Conservation (phyloP, 2,797 vertebrate genomes). For the Schizopygopsis malacanthus region DNA sequence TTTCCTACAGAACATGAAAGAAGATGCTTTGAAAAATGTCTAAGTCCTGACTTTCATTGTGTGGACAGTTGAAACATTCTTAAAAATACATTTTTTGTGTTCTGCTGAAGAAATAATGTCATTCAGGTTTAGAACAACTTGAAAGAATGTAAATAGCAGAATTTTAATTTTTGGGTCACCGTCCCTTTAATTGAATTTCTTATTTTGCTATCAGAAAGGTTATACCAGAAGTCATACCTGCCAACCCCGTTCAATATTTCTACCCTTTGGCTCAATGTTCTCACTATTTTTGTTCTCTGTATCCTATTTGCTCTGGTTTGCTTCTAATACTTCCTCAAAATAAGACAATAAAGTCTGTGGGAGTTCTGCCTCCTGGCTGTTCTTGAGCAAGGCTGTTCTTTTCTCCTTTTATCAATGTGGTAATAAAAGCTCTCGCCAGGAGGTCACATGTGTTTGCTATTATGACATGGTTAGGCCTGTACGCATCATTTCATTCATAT, state of each 20-base stretch:
- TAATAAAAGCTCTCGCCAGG: slow-evolving; percentile 13
- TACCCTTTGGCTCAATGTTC: background rate
- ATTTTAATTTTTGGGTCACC: background rate
- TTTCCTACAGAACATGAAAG: background rate
- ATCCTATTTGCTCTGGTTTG: slow-evolving; percentile 18
- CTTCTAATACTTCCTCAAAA: slow-evolving; percentile 39
- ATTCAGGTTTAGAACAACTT: background rate
- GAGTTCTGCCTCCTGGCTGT: slow-evolving; percentile 45
- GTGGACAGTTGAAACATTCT: background rate
- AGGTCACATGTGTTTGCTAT: slow-evolving; percentile 20
- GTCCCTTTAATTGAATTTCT: background rate
- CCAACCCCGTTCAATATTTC: background rate
- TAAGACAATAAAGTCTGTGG: slow-evolving; percentile 54
- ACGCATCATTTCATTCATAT: slow-evolving; percentile 29
- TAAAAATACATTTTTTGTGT: background rate
- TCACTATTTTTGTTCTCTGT: slow-evolving; percentile 20
- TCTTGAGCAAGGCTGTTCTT: slow-evolving; percentile 29
- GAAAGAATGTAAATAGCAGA: background rate
- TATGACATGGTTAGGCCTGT: slow-evolving; percentile 43
- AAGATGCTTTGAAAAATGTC: background rate
- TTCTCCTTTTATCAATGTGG: slow-evolving; percentile 29
- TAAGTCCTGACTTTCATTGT: background rate
- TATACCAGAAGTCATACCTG: background rate
- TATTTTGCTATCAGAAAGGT: background rate
- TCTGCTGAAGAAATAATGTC: background rate